Conservation (phyloP, 2,888 invertebrate genomes). For the Labia minor region DNA sequence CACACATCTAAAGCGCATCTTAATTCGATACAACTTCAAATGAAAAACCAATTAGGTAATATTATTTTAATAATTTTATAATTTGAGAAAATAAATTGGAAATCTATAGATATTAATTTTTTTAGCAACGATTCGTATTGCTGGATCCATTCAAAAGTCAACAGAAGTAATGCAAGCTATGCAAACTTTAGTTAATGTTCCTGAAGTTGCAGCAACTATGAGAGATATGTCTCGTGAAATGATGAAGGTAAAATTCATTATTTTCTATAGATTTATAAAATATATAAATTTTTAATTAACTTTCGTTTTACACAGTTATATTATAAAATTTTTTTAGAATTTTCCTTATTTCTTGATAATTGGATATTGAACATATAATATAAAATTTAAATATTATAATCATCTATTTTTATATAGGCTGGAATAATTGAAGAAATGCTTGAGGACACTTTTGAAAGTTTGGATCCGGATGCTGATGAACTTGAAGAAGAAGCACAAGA, state of each 20-base stretch:
- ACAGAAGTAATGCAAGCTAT: conserved; percentile 98
- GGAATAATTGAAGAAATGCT: conserved; percentile 99
- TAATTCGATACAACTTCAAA: conserved; percentile 90
- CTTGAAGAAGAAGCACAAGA: conserved; percentile 92
- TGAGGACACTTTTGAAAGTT: conserved; percentile 87
- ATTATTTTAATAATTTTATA: too few relatives aligned
- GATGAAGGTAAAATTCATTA: conserved; percentile 59
- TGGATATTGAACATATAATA: neutral
- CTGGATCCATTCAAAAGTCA: conserved; percentile 86
- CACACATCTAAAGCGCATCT: conserved; percentile 94
- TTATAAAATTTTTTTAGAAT: neutral
- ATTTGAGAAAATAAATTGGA: too few relatives aligned
- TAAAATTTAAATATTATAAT: neutral
- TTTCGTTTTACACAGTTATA: neutral
- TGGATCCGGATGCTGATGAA: conserved; percentile 83
- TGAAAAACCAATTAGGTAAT: conserved; percentile 91
- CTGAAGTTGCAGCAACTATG: conserved; percentile 93
- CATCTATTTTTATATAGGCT: conserved; percentile 41
- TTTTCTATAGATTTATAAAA: too few relatives aligned
- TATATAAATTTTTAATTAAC: neutral
- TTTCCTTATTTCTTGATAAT: neutral
- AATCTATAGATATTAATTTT: too few relatives aligned
- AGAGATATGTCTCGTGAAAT: conserved; percentile 96
- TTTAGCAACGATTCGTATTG: conserved; percentile 82
- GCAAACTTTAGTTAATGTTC: conserved; percentile 81